Evolutionary conservation across 2,888 invertebrate species (phyloP), one percentile per base, ranked within the genome.

Genomic region (Glyphotaelius pellucidus): DNA sequence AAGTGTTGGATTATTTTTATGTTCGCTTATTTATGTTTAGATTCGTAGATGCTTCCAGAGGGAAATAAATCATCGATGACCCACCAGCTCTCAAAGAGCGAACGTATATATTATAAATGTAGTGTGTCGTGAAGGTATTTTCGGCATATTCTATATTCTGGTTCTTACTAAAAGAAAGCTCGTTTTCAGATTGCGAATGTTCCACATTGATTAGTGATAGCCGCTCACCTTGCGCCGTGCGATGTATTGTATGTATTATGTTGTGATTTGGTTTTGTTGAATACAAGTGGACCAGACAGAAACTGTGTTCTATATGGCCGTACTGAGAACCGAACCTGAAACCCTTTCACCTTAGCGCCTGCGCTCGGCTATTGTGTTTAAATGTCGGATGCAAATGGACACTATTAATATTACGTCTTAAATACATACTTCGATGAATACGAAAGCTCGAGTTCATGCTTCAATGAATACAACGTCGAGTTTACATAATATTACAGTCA

Each of bases 261-360:
- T 67, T 25, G 25, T 25, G 67, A 67, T 67, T 67, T 25, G 67
- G 67, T 67, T 67, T 25, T 67, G 67, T 67, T 25, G 67, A 25
- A n/a, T 67, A 25, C 7, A n/a, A 25, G 67, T 67, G 67, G 86
- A 30, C 86, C 86, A 86, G 86, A 86, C 86, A 42, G 86, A 42
- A 35, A 42, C 86, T 42, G 42, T 30, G 30, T 15, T 25, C 42
- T n/a, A 47, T 86, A 86, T 86, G 86, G 25, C 30, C 86, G 47
- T 86, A 42, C 67, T 3, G 31, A 87, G 87, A 87, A 87, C 52
- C 87, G 87, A 87, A 87, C 67, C 87, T 67, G 30, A 35, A 87
- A 87, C 87, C 87, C 87, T 87, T 87, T 87, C 87, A 87, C 87
- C 87, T 87, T 67, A 87, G 87, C 87, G 87, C 87, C 87, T 87